phyloP scores from a whole-genome alignment of 2,797 vertebrate genomes.

The Hypotaenidia philippensis region DNA sequence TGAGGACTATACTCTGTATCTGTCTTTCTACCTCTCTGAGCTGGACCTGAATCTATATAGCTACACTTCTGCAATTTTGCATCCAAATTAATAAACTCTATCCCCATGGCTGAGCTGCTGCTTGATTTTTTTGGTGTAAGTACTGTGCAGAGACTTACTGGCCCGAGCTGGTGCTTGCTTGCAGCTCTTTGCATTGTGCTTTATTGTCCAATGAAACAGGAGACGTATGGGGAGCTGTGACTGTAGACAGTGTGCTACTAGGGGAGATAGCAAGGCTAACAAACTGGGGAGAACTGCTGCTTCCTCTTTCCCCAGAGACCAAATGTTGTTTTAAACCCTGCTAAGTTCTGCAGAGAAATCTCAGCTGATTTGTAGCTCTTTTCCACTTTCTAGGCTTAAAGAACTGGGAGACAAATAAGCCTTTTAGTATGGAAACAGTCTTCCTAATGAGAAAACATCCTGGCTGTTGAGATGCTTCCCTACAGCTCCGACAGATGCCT shows the following conservation, averaged over 20 bases:
- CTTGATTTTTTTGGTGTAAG: not conserved
- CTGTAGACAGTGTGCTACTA: not conserved
- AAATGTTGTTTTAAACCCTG: not conserved
- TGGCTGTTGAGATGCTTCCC: not conserved
- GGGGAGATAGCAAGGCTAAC: not conserved
- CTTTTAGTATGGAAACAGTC: not conserved
- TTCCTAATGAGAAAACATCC: not conserved
- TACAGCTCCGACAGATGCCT: not conserved
- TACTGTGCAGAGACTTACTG: not conserved
- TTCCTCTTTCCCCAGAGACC: not conserved
- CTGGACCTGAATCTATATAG: not conserved
- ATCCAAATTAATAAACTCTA: not conserved
- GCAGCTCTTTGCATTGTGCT: not conserved
- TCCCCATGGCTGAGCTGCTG: not conserved
- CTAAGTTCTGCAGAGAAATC: constrained; percentile 1
- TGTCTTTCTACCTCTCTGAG: not conserved
- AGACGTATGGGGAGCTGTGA: not conserved
- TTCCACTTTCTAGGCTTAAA: not conserved
- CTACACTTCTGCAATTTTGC: not conserved
- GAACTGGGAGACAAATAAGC: not conserved
- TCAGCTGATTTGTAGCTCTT: not conserved
- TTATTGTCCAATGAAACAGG: not conserved
- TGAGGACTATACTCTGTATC: not conserved
- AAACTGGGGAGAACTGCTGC: not conserved
- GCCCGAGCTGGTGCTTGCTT: not conserved